phyloP scores from a whole-genome alignment of 1,140 invertebrate genomes.

The Bombyx mandarina region DNA sequence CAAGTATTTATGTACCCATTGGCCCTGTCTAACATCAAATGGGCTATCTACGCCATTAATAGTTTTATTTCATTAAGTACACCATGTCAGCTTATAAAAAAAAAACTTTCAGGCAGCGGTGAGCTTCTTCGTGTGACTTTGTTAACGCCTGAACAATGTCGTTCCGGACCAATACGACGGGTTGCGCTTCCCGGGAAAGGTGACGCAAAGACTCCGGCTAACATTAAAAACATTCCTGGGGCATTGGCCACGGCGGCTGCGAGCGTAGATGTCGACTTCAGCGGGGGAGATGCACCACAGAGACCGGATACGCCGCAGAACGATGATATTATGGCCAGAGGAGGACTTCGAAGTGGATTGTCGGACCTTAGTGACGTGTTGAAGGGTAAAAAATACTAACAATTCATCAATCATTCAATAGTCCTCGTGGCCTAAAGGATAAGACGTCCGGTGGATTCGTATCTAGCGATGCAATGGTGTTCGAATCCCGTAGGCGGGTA shows the following conservation, averaged over 20 bases:
- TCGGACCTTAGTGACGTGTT: conserved; percentile 83
- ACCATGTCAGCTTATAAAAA: neutral
- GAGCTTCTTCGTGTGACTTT: conserved; percentile 75
- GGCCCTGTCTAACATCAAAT: too few species aligned
- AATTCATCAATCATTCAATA: too few species aligned
- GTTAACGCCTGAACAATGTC: conserved; percentile 79
- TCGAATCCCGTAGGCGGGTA: too few species aligned
- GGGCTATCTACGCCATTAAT: too few species aligned
- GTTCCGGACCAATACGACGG: conserved; percentile 65
- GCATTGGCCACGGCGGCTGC: conserved; percentile 85
- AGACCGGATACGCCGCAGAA: conserved; percentile 89
- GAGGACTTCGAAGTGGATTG: conserved; percentile 75
- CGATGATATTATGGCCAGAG: conserved; percentile 79
- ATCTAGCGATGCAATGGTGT: too few species aligned
- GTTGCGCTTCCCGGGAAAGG: conserved; percentile 67
- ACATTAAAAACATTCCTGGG: conserved; percentile 65
- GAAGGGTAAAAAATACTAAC: conserved; percentile 72
- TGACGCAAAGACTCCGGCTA: conserved; percentile 57
- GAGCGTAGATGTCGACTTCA: conserved; percentile 92
- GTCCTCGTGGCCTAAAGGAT: too few species aligned
- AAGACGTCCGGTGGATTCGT: too few species aligned
- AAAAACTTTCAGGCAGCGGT: conserved; percentile 58
- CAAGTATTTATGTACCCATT: too few species aligned
- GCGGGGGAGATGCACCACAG: conserved; percentile 79
- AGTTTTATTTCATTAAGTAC: too few species aligned